phyloP scores from a whole-genome alignment of 2,113 vertebrate genomes.

The Platanista minor region DNA sequence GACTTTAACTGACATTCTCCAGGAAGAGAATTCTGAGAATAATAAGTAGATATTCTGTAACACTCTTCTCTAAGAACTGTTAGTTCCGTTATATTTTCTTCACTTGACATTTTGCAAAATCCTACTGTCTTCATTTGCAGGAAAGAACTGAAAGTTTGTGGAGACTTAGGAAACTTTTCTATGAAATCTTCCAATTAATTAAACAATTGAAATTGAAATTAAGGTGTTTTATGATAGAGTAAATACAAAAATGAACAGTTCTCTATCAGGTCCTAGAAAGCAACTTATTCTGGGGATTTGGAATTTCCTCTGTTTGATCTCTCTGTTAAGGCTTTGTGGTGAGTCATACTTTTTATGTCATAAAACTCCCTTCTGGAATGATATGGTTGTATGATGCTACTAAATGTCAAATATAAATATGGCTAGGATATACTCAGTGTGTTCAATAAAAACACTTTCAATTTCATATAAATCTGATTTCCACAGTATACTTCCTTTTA shows the following conservation, averaged over 20 bases:
- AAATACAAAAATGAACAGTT: background rate
- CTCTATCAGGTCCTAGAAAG: background rate
- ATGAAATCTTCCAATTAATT: constrained; percentile 50
- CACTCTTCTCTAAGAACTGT: background rate
- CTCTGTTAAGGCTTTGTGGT: background rate
- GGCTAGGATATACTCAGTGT: background rate
- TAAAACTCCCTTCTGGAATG: background rate
- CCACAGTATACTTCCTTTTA: background rate
- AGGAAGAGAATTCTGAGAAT: constrained; percentile 41
- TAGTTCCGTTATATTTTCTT: constrained; percentile 38
- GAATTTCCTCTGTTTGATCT: background rate
- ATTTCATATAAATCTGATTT: background rate
- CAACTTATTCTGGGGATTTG: background rate
- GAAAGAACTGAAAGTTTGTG: constrained; percentile 33
- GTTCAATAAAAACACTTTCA: background rate
- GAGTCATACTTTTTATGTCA: background rate
- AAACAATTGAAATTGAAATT: background rate
- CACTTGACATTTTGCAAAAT: constrained; percentile 59
- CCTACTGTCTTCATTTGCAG: constrained; percentile 38
- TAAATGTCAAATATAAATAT: background rate
- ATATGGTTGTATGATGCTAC: background rate
- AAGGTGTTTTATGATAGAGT: background rate
- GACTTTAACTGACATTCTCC: constrained; percentile 31
- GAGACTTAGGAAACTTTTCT: constrained; percentile 26
- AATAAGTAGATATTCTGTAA: constrained; percentile 48